Evolutionary conservation across 1,140 invertebrate genomes (phyloP).

Genomic region (Papilio glaucus): DNA sequence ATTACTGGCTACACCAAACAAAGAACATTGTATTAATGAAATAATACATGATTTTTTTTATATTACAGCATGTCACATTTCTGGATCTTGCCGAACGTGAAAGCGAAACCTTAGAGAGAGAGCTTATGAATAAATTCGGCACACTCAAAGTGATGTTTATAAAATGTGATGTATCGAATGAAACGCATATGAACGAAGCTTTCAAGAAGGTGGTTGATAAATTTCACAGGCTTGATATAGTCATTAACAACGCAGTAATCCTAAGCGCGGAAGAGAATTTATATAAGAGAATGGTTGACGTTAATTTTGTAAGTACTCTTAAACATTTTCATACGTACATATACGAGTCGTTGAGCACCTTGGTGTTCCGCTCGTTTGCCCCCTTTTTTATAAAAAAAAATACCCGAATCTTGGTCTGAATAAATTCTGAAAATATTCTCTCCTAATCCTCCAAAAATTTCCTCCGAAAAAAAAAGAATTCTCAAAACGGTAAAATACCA

Average conservation of each 20-base stretch:
- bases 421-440: too few relatives aligned
- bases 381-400: too few relatives aligned
- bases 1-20: too few relatives aligned
- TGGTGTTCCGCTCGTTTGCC: too few relatives aligned
- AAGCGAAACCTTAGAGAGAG: conserved; percentile 60
- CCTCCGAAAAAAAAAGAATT: too few relatives aligned
- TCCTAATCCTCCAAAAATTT: too few relatives aligned
- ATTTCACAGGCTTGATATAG: conserved; percentile 86
- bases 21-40: conserved; percentile 1
- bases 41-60: conserved; percentile 40
- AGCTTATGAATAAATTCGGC: conserved; percentile 69
- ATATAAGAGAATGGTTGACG: conserved; percentile 68
- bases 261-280: conserved; percentile 54
- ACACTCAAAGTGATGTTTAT: conserved; percentile 74
- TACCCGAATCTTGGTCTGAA: too few relatives aligned
- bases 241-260: conserved; percentile 87
- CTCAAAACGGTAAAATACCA: too few relatives aligned
- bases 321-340: too few relatives aligned
- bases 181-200: conserved; percentile 85
- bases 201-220: conserved; percentile 85
- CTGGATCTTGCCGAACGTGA: conserved; percentile 68
- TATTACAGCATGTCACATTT: conserved; percentile 71
- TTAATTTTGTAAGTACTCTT: conserved; percentile 75
- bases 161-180: conserved; percentile 87
- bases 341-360: too few relatives aligned